Evolutionary conservation across 1,140 invertebrate species (phyloP), one percentile per base, ranked within the genome.

Genomic region (Drosophila repletoides): DNA sequence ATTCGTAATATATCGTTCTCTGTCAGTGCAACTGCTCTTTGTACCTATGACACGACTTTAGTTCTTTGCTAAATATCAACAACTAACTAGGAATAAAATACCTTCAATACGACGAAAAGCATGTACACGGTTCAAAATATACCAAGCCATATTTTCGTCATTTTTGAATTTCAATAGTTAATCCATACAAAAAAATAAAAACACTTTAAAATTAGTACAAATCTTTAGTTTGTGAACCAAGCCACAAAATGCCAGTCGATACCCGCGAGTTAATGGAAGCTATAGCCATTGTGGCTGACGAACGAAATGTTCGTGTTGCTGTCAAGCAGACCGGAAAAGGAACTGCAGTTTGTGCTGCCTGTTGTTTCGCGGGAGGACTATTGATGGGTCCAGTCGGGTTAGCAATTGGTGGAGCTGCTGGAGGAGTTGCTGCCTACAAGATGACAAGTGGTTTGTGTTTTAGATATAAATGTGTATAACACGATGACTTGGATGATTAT

Each of bases 271-370:
- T 90, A 28, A 76, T 90, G 45, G 70, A 88, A 51, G 89, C 84
- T 10, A 72, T 90, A 52, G 72, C 88, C 19, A 80, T 90, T 17
- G 36, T 90, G 15, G 72, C 89, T 0, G 75, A 90, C 45, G 77
- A 89, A 14, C 68, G 40, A 2, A 84, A 90, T 56, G 74, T 90
- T 3, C 72, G 77, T 0, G 75, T 90, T 7, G 70, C 89, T 2
- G 55, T 89, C 0, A 90, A 90, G 49, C 76, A 90, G 33, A 69
- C 88, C 0, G 81, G 67, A 5, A 90, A 90, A 53, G 89, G 89
- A 33, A 83, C 89, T 1, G 63, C 84, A 3, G 58, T 90, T 28
- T 90, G 89, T 46, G 89, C 77, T 4, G 88, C 81, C 9, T 81
- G 70, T 28, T 87, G 84, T 21, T 90, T 90, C 55, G 71, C 76